Evolutionary conservation across 2,888 invertebrate species (phyloP), one percentile per base, ranked within the genome.

Genomic region (Serripes groenlandicus): DNA sequence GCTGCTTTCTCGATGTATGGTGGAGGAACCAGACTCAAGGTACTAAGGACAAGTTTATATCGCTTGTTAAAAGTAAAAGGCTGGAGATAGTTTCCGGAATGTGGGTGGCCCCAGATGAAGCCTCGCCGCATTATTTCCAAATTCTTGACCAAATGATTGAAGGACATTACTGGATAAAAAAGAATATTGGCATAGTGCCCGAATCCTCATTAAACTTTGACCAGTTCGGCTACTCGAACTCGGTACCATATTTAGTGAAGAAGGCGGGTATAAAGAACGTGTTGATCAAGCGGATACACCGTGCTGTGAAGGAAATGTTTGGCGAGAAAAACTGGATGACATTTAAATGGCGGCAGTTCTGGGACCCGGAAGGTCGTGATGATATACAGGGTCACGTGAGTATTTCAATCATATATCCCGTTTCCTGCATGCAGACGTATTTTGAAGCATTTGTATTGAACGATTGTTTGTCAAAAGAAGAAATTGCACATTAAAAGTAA

Each of bases 301-400:
- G 97, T 97, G 97, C 3, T 95, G 98, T 99, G 97, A 99, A 99
- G 97, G 79, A 90, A 9, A 78, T 91, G 42, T 96, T 99, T 87
- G 98, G 98, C 0, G 96, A 97, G 88, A 96, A 97, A 87, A 97
- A 98, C 92, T 90, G 92, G 87, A 97, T 98, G 26, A 98, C 98
- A 92, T 99, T 99, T 93, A 94, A 96, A 77, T 99, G 99, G 99
- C 95, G 97, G 1, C 98, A 98, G 42, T 96, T 96, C 35, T 99
- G 95, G 90, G 95, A 94, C 81, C 56, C 81, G 26, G 68, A 86
- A 18, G 90, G 89, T 0, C 66, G 95, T 5, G 86, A 92, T 5
- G 96, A 96, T 86, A 96, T 98, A 80, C 95, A 98, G n/a, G 60
- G 60, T 37, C 73, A 73, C 42, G 73, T 62, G 42, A 62, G 60